Evolutionary conservation across 1,140 invertebrate genomes (phyloP), one percentile per base, ranked within the genome.

Genomic region (Wasmannia auropunctata): DNA sequence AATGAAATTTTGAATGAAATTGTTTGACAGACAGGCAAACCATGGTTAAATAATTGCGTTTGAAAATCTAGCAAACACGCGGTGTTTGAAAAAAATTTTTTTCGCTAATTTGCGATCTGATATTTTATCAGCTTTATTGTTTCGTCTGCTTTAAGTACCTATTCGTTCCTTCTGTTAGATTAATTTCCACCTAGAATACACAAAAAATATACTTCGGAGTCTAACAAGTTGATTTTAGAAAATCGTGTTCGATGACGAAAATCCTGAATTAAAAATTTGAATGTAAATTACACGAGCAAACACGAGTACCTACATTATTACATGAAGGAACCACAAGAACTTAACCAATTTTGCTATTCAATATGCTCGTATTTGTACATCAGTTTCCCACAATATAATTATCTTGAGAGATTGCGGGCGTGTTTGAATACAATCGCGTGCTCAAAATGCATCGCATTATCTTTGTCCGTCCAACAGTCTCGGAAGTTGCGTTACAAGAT

Each of bases 401-500:
- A 46, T 43, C 22, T 46, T 40, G 40, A 83, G 49, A 56, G 14
- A 83, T 83, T 58, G 67, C 37, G 25, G 19, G 14, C 14, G n/a
- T 51, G 51, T 79, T 65, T 31, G 67, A 72, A 43, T 58, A 25
- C 49, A 70, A 19, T 70, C 60, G 51, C 62, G 65, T 43, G 49
- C 37, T n/a, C 34, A 65, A 25, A 28, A 81, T 70, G n/a, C 31
- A 72, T 72, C 37, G 37, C 49, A 56, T 70, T 72, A 72, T 67
- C 43, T 28, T 31, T 11, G 22, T 22, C 31, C 79, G 49, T 40
- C 40, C 22, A 67, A 14, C 7, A 63, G n/a, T 67, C 65, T 43
- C 37, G 67, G 22, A 51, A 70, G 40, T 70, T 81, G 51, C 14
- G 65, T 86, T 51, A 49, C 60, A 54, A 37, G 43, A 70, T 86